A percentile compares a stretch with the other conserved stretches of the same genome.
These are phyloP conservation scores for Psophia crepitans DNA, from an alignment of 2,113 vertebrate species.

Conservation along the genomic window DNA sequence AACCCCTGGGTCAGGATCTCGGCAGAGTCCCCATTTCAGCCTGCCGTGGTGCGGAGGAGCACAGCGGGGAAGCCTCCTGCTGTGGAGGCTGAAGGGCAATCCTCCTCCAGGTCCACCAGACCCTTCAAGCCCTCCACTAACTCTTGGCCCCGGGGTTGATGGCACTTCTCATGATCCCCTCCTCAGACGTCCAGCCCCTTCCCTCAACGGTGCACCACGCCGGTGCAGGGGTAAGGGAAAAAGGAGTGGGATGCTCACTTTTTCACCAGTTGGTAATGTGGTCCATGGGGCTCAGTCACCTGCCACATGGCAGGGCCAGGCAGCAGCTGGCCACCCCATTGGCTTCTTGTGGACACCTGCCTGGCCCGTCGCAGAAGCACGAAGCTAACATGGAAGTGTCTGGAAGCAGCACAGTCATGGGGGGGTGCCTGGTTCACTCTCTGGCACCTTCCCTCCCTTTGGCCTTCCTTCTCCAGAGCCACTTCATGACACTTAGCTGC, in stretches of 20 bases:
- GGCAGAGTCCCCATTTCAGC: neutral
- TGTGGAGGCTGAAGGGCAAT: too few relatives aligned
- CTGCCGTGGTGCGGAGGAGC: neutral
- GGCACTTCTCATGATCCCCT: neutral
- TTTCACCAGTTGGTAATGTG: neutral
- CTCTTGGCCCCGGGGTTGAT: neutral
- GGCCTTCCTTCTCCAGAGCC: neutral
- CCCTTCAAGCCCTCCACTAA: neutral
- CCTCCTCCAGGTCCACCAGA: neutral
- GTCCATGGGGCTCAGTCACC: too few relatives aligned
- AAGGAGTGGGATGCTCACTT: neutral
- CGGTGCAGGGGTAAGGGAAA: neutral
- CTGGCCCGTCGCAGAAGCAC: too few relatives aligned
- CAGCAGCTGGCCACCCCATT: accelerated
- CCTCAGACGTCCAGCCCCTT: neutral
- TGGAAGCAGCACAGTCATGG: neutral
- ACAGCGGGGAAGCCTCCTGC: too few relatives aligned
- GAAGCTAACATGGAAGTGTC: neutral
- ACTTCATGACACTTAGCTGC: neutral
- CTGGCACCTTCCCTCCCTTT: neutral
- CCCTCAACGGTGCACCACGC: neutral
- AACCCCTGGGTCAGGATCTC: neutral
- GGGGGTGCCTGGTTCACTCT: too few relatives aligned
- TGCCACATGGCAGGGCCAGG: neutral
- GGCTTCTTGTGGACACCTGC: neutral